Evolutionary conservation across 2,113 vertebrate species (phyloP).

Genomic region (Indicator indicator): DNA sequence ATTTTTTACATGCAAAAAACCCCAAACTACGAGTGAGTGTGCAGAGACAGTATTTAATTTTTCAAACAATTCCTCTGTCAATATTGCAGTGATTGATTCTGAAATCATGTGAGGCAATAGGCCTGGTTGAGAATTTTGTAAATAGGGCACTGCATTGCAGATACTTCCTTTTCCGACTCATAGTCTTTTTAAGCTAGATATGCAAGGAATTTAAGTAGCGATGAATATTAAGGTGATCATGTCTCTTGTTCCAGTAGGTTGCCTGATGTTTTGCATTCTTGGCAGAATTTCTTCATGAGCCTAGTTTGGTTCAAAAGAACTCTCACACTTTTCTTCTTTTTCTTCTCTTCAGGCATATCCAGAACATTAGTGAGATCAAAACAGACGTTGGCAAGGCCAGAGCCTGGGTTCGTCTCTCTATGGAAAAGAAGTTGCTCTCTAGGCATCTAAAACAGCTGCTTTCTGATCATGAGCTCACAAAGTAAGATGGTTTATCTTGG

Average conservation of each 20-base stretch:
- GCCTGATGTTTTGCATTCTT: background rate
- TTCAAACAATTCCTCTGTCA: slow-evolving; percentile 25
- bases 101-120: slow-evolving; percentile 14
- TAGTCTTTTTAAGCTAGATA: background rate
- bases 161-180: background rate
- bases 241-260: background rate
- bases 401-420: slow-evolving; percentile 97
- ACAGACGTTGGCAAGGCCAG: slow-evolving; percentile 97
- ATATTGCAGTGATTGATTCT: slow-evolving; percentile 25
- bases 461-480: slow-evolving; percentile 94
- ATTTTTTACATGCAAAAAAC: background rate
- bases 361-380: slow-evolving; percentile 98
- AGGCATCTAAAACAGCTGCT: slow-evolving; percentile 96
- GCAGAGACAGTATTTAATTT: slow-evolving; percentile 28
- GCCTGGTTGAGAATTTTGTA: slow-evolving; percentile 38
- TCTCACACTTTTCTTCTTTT: background rate
- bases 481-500: slow-evolving; percentile 79
- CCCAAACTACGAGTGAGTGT: background rate
- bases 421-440: slow-evolving; percentile 98
- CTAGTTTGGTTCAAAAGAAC: background rate
- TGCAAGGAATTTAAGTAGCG: background rate
- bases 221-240: background rate
- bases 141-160: slow-evolving; percentile 55
- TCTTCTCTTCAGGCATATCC: slow-evolving; percentile 86
- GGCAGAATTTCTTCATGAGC: background rate